Evolutionary conservation across 2,113 vertebrate genomes (phyloP).

Genomic region (Plestiodon gilberti): DNA sequence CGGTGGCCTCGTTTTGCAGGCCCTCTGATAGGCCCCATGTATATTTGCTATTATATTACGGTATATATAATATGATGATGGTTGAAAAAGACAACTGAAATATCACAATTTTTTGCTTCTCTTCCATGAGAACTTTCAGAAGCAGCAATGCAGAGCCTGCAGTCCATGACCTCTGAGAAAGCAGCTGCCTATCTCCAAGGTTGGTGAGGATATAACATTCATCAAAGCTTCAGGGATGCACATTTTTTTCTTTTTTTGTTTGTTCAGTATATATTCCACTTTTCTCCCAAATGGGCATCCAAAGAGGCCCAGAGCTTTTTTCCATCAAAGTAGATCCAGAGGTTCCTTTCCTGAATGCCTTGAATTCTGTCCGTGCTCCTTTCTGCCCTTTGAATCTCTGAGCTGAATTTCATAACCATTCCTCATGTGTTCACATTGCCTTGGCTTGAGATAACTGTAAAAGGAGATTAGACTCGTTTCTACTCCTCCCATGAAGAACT

Average conservation of each 20-base stretch:
- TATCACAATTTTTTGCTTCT: not conserved
- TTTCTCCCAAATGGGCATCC: too few relatives aligned
- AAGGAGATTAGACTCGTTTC: too few relatives aligned
- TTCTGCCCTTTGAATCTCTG: not conserved
- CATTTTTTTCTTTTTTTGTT: not conserved
- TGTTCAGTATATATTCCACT: not conserved
- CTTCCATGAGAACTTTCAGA: constrained; percentile 61
- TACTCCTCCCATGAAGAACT: too few relatives aligned
- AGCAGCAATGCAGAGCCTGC: constrained; percentile 55
- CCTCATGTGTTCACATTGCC: too few relatives aligned
- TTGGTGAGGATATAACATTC: constrained; percentile 57
- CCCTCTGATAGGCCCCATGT: too few relatives aligned
- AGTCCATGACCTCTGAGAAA: constrained; percentile 36
- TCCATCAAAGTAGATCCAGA: not conserved
- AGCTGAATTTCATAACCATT: not conserved
- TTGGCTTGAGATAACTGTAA: too few relatives aligned
- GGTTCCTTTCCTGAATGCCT: not conserved
- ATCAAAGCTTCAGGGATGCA: not conserved
- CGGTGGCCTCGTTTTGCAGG: too few relatives aligned
- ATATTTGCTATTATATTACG: too few relatives aligned
- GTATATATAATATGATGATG: too few relatives aligned
- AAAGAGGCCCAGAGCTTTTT: too few relatives aligned
- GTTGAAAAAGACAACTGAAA: too few relatives aligned
- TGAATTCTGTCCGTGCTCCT: not conserved
- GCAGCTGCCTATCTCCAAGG: constrained; percentile 75